These are phyloP conservation scores for Neoaliturus tenellus DNA, from an alignment of 2,888 invertebrate genomes.

Conservation along the genomic window DNA sequence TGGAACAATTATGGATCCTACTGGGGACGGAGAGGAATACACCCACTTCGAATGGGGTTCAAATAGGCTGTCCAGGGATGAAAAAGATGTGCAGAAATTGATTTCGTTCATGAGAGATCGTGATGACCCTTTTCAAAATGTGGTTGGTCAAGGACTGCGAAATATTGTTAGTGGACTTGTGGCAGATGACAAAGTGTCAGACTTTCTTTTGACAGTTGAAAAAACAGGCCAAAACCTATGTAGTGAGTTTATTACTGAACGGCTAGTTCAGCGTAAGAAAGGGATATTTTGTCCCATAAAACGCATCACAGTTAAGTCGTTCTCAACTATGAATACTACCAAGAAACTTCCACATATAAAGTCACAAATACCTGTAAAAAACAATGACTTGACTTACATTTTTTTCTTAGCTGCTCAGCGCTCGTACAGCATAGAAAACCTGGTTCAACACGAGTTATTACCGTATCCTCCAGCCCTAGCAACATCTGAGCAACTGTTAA, in stretches of 20 bases:
- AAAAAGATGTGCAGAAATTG: constrained; percentile 38
- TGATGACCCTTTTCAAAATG: constrained; percentile 19
- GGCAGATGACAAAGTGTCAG: constrained; percentile 6
- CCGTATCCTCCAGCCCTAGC: constrained; percentile 27
- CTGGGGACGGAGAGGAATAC: background rate
- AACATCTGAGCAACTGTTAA: constrained; percentile 27
- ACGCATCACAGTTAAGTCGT: constrained; percentile 13
- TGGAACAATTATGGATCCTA: constrained; percentile 32
- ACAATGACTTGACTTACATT: constrained; percentile 39
- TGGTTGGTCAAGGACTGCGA: constrained; percentile 11
- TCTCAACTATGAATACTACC: background rate
- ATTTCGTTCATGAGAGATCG: constrained; percentile 26
- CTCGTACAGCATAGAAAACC: constrained; percentile 44
- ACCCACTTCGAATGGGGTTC: constrained; percentile 9
- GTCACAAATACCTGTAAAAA: constrained; percentile 8
- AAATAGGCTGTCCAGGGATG: constrained; percentile 23
- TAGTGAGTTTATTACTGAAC: constrained; percentile 6
- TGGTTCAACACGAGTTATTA: constrained; percentile 46
- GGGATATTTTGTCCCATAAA: constrained; percentile 10
- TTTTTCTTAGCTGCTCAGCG: constrained; percentile 43
- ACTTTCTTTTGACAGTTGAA: constrained; percentile 37
- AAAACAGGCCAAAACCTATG: background rate
- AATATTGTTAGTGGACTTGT: constrained; percentile 36
- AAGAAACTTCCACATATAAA: constrained; percentile 11
- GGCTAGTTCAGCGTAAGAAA: background rate